Evolutionary conservation across 1,140 invertebrate species (phyloP).

Genomic region (Coboldia fuscipes): DNA sequence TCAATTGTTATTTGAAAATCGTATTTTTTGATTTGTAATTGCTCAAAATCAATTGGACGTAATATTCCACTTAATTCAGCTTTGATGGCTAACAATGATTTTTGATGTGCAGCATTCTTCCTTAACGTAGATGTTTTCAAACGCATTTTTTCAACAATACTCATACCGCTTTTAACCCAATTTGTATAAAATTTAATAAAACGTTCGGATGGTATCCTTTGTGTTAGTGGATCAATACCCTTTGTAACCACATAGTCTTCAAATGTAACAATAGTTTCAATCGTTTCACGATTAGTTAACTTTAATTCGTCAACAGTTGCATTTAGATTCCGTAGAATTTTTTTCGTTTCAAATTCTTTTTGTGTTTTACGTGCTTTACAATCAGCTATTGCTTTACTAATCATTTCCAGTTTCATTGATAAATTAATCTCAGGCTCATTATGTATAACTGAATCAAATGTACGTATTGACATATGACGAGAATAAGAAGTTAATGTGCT

Average conservation of each 20-base stretch:
- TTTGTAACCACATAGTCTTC: background rate
- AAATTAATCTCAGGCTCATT: no score
- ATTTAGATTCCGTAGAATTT: no score
- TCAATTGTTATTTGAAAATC: constrained; percentile 18
- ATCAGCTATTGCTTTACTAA: no score
- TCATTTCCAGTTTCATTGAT: no score
- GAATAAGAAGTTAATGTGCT: no score
- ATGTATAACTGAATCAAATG: no score
- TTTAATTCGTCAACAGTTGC: no score
- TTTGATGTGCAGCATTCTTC: constrained; percentile 14
- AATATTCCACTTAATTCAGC: constrained; percentile 21
- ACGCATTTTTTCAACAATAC: constrained; percentile 9
- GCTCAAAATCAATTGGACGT: constrained; percentile 23
- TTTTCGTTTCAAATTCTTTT: no score
- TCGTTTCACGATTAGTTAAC: background rate
- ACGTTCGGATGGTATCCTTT: background rate
- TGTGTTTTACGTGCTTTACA: no score
- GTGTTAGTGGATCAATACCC: background rate
- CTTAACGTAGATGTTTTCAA: constrained; percentile 14
- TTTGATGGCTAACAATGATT: constrained; percentile 14
- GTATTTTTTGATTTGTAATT: constrained; percentile 22
- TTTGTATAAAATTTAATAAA: background rate
- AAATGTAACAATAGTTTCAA: background rate
- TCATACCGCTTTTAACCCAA: background rate
- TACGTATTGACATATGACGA: no score